Conservation (phyloP, 2,888 invertebrate species). For the Troilus luridus region DNA sequence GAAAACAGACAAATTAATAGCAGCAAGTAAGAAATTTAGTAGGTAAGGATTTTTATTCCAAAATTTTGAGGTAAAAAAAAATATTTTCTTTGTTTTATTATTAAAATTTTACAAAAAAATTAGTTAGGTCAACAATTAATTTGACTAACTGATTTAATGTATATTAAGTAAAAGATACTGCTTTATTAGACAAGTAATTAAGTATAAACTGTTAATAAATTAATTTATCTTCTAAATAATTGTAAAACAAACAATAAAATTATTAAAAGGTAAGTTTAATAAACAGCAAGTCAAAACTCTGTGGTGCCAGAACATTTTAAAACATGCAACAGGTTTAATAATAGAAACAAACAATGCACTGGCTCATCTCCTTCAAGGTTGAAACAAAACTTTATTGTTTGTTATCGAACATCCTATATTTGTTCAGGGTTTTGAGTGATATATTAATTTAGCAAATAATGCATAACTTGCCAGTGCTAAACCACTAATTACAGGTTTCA, state of each 20-base stretch:
- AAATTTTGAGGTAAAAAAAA: not conserved
- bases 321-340: not conserved
- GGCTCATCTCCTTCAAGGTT: conserved; percentile 18
- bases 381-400: not conserved
- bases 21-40: not conserved
- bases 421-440: not conserved
- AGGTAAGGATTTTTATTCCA: not conserved
- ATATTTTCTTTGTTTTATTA: not conserved
- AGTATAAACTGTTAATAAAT: not conserved
- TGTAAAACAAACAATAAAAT: not conserved
- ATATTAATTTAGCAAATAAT: not conserved
- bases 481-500: not conserved
- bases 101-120: too few species aligned
- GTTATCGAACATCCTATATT: not conserved
- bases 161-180: not conserved
- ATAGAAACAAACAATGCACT: conserved; percentile 22
- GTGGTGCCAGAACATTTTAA: not conserved
- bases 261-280: not conserved
- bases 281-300: not conserved
- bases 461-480: not conserved
- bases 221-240: not conserved
- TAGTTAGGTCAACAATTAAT: not conserved
- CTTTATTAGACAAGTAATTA: not conserved
- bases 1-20: not conserved
- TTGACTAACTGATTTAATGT: not conserved